phyloP scores from a whole-genome alignment of 2,113 vertebrate genomes.

The Muntiacus reevesi region DNA sequence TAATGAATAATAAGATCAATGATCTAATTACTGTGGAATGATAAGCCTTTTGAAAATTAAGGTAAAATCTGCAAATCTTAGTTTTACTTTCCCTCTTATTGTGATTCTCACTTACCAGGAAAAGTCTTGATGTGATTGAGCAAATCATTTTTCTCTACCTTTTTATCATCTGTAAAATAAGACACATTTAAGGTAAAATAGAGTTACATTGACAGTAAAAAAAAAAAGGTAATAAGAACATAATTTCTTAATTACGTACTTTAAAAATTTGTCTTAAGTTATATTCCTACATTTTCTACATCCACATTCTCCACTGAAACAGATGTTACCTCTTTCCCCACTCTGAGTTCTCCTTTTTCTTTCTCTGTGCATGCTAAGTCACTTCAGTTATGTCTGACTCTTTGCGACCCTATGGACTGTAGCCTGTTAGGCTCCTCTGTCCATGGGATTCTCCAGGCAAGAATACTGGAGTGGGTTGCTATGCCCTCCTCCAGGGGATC shows the following conservation, averaged over 20 bases:
- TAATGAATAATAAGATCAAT: not conserved
- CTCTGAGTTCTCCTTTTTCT: not conserved
- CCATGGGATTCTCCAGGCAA: not conserved
- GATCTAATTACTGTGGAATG: not conserved
- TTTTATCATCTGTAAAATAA: constrained; percentile 60
- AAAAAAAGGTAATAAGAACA: not conserved
- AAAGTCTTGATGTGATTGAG: not conserved
- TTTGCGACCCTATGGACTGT: not conserved
- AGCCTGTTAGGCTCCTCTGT: not conserved
- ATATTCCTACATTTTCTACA: not conserved
- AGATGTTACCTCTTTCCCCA: not conserved
- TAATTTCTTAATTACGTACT: not conserved
- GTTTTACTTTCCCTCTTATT: not conserved
- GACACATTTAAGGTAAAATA: not conserved
- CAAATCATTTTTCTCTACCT: constrained; percentile 33
- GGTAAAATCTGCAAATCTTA: constrained; percentile 2
- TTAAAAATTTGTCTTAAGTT: not conserved
- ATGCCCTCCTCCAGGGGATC: not conserved
- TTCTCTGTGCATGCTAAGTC: not conserved
- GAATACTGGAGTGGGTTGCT: not conserved
- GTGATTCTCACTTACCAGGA: constrained; percentile 48
- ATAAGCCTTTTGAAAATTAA: not conserved
- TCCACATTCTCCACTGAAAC: not conserved
- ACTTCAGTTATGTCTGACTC: not conserved
- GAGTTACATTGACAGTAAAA: not conserved